Conservation (phyloP, 1,140 invertebrate genomes). For the Drosophila yakuba region DNA sequence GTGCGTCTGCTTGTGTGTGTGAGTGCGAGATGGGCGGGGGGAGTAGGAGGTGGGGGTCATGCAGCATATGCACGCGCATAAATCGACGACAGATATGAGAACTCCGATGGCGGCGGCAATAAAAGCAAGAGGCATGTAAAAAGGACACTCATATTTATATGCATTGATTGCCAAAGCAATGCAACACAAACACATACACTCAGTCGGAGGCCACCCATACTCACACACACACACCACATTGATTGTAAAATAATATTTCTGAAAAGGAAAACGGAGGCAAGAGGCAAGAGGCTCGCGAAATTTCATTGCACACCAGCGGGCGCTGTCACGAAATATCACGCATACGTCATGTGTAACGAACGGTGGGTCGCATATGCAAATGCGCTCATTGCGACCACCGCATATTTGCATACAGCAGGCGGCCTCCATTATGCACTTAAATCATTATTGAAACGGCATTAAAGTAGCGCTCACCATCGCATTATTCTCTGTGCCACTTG, state of each 20-base stretch:
- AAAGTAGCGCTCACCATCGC: not conserved
- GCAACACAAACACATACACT: conserved; percentile 56
- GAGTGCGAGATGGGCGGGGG: not conserved
- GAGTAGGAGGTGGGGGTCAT: conserved; percentile 5
- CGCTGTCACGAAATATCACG: conserved; percentile 54
- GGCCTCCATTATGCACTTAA: conserved; percentile 26
- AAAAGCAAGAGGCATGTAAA: conserved; percentile 78
- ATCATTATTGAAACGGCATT: conserved; percentile 32
- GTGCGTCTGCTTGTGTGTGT: not conserved
- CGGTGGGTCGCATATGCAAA: conserved; percentile 30
- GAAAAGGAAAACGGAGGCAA: conserved; percentile 18
- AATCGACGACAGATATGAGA: conserved; percentile 73
- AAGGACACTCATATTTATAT: conserved; percentile 82
- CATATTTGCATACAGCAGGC: conserved; percentile 47
- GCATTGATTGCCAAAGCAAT: conserved; percentile 81
- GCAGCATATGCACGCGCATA: conserved; percentile 78
- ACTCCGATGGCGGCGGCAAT: conserved; percentile 55
- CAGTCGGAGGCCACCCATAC: not conserved
- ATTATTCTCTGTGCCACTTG: conserved; percentile 25
- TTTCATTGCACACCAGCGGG: conserved; percentile 54
- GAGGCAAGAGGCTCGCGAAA: conserved; percentile 10
- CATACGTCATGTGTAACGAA: conserved; percentile 51
- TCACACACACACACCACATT: conserved; percentile 28
- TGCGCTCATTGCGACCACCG: conserved; percentile 23
- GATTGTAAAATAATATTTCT: conserved; percentile 82